phyloP scores from a whole-genome alignment of 2,113 vertebrate species.

The Chauna torquata region DNA sequence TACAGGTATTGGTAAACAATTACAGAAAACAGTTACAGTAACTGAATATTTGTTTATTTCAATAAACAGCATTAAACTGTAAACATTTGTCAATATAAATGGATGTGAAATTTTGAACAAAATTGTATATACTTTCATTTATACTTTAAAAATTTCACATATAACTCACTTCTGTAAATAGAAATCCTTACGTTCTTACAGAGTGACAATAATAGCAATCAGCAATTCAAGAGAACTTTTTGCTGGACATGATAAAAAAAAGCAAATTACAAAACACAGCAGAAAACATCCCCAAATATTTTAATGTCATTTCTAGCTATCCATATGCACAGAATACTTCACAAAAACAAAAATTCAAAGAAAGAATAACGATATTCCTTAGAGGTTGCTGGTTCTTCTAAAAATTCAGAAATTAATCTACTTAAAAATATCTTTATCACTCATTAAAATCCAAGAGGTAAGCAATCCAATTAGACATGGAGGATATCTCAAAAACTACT shows the following conservation, averaged over 20 bases:
- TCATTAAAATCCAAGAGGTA: not conserved
- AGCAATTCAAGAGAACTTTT: not conserved
- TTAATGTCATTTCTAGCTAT: not conserved
- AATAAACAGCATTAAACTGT: not conserved
- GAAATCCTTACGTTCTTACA: not conserved
- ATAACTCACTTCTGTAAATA: not conserved
- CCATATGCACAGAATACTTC: not conserved
- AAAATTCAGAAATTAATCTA: not conserved
- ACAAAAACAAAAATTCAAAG: not conserved
- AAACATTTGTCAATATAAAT: not conserved
- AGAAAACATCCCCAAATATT: not conserved
- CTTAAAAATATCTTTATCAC: not conserved
- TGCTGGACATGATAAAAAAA: not conserved
- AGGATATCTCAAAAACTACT: not conserved
- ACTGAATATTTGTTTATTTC: not conserved
- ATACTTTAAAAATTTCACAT: not conserved
- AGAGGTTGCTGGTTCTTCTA: not conserved
- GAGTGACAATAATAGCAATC: not conserved
- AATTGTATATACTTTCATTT: not conserved
- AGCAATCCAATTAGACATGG: not conserved
- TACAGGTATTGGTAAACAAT: not conserved
- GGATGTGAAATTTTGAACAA: not conserved
- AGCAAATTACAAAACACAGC: not conserved
- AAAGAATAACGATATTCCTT: not conserved
- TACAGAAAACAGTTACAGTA: not conserved